Base-by-base conservation (phyloP, 2,113 vertebrate genomes). In the Plecotus auritus region DNA sequence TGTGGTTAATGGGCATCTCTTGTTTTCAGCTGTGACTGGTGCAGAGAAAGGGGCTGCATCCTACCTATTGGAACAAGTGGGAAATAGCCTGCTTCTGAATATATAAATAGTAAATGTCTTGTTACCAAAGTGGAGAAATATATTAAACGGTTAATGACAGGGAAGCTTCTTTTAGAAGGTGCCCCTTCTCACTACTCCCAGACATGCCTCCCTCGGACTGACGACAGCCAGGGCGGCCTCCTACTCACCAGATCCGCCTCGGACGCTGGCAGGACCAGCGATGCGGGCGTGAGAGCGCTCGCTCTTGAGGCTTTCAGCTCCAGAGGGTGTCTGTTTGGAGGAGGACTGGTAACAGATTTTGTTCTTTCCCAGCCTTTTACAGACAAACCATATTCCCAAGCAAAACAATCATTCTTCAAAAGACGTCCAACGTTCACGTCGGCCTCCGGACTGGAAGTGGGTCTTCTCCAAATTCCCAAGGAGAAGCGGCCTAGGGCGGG, bases 191-290 rank as follows among this genome's bases (percentile, higher is more conserved):
- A 17, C 47, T 4, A 56, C 66, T 92, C 86, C 70, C 76, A 35
- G 59, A 28, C 35, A 5, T 1, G 64, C 76, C 86, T 90, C 78
- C 69, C 85, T 45, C 4, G 32, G 77, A 32, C 69, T 22, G 26
- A 9, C 1, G 47, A 23, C 37, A 1, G 76, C 35, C 83, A 14
- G n/a, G 7, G 47, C 5, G 3, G 40, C 67, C 66, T 45, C 70
- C 82, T 47, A 94, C 97, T 97, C 59, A 95, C 95, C 86, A 20
- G 84, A 11, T 20, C 16, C 40, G 59, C 88, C 35, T 22, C 0
- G 59, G 73, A 30, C 42, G 37, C 54, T 1, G 76, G 42, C 2
- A 77, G 70, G 69, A 47, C 35, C 45, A 1, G 32, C 37, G 54
- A 28, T 1, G 4, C 7, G 56, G 70, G 32, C n/a, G 59, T 49